Evolutionary conservation across 2,888 invertebrate species (phyloP).

Genomic region (Embidobia sp.): DNA sequence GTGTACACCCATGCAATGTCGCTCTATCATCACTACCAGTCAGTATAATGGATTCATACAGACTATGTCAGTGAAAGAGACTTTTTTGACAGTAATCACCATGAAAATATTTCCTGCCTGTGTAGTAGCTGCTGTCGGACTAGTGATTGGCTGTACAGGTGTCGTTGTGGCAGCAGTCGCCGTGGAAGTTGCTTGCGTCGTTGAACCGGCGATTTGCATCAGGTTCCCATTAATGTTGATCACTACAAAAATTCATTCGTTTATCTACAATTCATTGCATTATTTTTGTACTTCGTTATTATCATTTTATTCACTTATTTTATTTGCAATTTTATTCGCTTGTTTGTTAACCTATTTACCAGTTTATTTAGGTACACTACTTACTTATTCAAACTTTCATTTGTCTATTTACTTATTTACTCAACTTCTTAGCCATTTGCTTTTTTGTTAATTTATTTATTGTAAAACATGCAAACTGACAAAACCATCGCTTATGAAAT

Average conservation of each 20-base stretch:
- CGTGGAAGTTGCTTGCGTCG: constrained; percentile 79
- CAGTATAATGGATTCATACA: constrained; percentile 74
- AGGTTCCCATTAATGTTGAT: constrained; percentile 90
- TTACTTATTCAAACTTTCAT: too few species aligned
- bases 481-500: too few species aligned
- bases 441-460: too few species aligned
- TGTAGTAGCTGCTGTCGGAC: constrained; percentile 77
- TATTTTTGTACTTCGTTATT: too few species aligned
- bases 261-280: too few species aligned
- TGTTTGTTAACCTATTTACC: too few species aligned
- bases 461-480: too few species aligned
- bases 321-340: too few species aligned
- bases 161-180: constrained; percentile 81
- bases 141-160: constrained; percentile 81
- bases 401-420: too few species aligned
- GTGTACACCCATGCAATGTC: constrained; percentile 68
- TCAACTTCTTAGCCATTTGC: too few species aligned
- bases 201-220: constrained; percentile 85
- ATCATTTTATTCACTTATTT: too few species aligned
- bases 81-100: constrained; percentile 83
- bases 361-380: too few species aligned
- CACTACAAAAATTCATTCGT: constrained; percentile 83
- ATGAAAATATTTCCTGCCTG: constrained; percentile 88
- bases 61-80: constrained; percentile 77
- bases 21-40: constrained; percentile 78